Evolutionary conservation across 2,797 vertebrate species (phyloP), one percentile per base, ranked within the genome.

Genomic region (Eospalax fontanierii): DNA sequence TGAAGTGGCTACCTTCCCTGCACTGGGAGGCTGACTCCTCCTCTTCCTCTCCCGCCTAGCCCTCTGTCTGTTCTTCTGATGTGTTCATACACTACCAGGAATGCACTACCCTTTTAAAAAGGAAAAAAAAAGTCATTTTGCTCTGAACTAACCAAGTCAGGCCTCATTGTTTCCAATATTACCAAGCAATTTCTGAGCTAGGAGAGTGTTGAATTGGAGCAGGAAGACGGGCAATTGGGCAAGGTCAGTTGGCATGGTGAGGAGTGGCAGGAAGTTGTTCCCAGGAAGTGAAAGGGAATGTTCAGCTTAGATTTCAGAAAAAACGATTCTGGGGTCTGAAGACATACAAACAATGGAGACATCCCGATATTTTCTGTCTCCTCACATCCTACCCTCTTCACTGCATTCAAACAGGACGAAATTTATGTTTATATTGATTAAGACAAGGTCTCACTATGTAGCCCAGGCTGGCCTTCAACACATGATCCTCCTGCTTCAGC

Each of bases 81-180:
- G 50, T 80, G 80, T 38, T 82, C 75, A 57, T 93, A 96, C 19
- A 28, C 95, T 92, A 85, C 84, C n/a, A 89, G 6, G 59, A 79
- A 94, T 91, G 57, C 22, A 94, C 24, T 38, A 73, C 82, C 93
- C 93, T 93, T 87, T 80, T 26, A 35, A n/a, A 46, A 26, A 38
- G 9, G 26, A 82, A 43, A 54, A 93, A 81, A 71, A 92, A 87
- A 87, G 15, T 24, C 85, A 54, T 96, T 98, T 94, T 87, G 54
- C 79, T 91, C 35, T 61, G 90, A 97, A 95, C 81, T 88, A 87
- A 89, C n/a, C 65, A 86, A 94, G 95, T 96, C 95, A 96, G 97
- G 93, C 92, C 91, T 97, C 94, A 30, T 96, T 96, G 95, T 97
- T 85, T 83, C 93, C 68, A 93, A 95, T 96, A 96, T 89, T 33